Conservation (phyloP, 1,140 invertebrate species). For the Laupala kohalensis region DNA sequence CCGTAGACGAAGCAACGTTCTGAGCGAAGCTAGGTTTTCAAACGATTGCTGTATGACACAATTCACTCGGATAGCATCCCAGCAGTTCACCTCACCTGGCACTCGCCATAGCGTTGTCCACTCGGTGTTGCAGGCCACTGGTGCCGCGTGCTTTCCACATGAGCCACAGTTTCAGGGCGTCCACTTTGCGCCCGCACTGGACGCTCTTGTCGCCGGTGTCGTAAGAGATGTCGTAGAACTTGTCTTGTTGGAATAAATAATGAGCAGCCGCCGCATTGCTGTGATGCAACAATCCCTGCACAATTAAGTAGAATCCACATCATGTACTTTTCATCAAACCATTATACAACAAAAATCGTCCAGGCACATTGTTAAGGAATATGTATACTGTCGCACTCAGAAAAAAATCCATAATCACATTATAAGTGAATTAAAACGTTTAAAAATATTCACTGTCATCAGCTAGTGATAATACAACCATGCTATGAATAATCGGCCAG, state of each 20-base stretch:
- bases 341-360: background rate
- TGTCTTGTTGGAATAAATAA: conserved; percentile 86
- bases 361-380: too few species aligned
- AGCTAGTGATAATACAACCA: too few species aligned
- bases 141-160: conserved; percentile 76
- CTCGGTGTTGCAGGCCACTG: conserved; percentile 35
- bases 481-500: too few species aligned
- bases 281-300: conserved; percentile 43
- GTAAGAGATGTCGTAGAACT: conserved; percentile 79
- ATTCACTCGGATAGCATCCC: too few species aligned
- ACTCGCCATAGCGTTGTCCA: conserved; percentile 49
- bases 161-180: conserved; percentile 86
- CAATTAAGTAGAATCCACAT: background rate
- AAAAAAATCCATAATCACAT: too few species aligned
- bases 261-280: conserved; percentile 65
- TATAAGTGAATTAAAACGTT: too few species aligned
- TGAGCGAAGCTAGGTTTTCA: too few species aligned
- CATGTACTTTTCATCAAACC: background rate
- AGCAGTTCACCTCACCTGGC: conserved; percentile 34
- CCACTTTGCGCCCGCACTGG: conserved; percentile 86
- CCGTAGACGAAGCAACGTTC: too few species aligned
- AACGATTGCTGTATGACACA: too few species aligned
- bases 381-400: too few species aligned
- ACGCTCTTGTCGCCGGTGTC: conserved; percentile 89
- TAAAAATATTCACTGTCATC: too few species aligned